phyloP scores from a whole-genome alignment of 2,888 invertebrate species.

The Agonopterix arenella region DNA sequence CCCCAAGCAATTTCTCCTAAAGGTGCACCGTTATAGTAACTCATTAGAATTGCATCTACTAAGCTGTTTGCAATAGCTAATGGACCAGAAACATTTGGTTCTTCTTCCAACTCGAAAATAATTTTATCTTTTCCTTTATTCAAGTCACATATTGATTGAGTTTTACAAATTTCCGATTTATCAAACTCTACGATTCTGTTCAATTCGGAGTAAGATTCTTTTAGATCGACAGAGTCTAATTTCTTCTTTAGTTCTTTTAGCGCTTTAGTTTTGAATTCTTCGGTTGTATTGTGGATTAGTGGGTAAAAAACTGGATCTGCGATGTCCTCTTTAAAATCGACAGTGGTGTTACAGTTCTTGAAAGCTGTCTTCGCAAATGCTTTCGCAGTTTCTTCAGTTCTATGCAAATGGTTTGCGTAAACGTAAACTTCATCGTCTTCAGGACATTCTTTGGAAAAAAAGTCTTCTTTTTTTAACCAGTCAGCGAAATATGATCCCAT shows the following conservation, averaged over 20 bases:
- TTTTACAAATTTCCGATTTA: constrained; percentile 37
- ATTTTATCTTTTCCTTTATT: constrained; percentile 24
- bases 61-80: constrained; percentile 34
- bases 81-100: constrained; percentile 44
- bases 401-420: constrained; percentile 45
- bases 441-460: constrained; percentile 38
- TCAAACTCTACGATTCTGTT: constrained; percentile 41
- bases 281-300: constrained; percentile 29
- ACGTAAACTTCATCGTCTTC: constrained; percentile 28
- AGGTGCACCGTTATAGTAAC: constrained; percentile 47
- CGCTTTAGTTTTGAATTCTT: constrained; percentile 23
- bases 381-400: constrained; percentile 46
- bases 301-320: constrained; percentile 46
- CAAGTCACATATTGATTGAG: constrained; percentile 37
- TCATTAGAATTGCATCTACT: constrained; percentile 53
- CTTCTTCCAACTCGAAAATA: constrained; percentile 28
- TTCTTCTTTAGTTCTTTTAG: constrained; percentile 36
- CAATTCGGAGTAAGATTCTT: constrained; percentile 29
- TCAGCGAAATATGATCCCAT: constrained; percentile 46
- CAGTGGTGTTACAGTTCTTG: constrained; percentile 34
- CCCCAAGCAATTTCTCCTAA: constrained; percentile 51
- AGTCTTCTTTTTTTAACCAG: constrained; percentile 36
- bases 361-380: constrained; percentile 46
- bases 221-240: constrained; percentile 28
- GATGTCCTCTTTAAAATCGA: constrained; percentile 26